phyloP scores from a whole-genome alignment of 2,113 vertebrate genomes.

The Acrocephalus arundinaceus region DNA sequence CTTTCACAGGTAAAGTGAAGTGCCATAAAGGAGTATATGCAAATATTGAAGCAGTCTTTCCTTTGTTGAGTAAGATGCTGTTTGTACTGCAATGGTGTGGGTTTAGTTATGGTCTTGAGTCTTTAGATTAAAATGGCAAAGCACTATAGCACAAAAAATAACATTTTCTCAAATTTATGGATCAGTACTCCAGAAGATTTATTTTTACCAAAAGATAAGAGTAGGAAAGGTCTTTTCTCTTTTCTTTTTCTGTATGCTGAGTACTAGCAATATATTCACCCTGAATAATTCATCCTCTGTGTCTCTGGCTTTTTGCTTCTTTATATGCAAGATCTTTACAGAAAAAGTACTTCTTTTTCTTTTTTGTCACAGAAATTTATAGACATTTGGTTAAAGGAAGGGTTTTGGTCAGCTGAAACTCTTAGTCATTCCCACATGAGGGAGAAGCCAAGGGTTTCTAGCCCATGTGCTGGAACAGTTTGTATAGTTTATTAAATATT shows the following conservation, averaged over 20 bases:
- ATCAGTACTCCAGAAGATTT: not conserved
- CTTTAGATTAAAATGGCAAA: not conserved
- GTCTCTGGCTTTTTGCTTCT: not conserved
- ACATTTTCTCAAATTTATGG: not conserved
- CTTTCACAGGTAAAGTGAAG: not conserved
- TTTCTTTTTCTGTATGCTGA: not conserved
- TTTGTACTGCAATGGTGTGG: not conserved
- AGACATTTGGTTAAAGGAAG: not conserved
- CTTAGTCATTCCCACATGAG: not conserved
- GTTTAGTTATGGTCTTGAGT: not conserved
- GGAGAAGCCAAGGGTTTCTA: not conserved
- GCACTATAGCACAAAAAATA: not conserved
- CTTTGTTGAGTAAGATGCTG: not conserved
- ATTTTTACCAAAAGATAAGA: not conserved
- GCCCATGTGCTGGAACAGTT: not conserved
- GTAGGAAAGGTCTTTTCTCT: not conserved
- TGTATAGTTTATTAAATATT: not conserved
- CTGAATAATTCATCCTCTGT: not conserved
- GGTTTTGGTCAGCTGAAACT: not conserved
- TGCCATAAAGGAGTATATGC: not conserved
- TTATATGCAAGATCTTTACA: not conserved
- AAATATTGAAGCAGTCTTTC: not conserved
- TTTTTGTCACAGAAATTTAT: not conserved
- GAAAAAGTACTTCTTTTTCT: not conserved
- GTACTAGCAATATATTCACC: not conserved